A percentile compares a stretch with the other conserved stretches of the same genome.
Conservation (phyloP, 2,113 vertebrate species). For the Anthoscopus minutus region DNA sequence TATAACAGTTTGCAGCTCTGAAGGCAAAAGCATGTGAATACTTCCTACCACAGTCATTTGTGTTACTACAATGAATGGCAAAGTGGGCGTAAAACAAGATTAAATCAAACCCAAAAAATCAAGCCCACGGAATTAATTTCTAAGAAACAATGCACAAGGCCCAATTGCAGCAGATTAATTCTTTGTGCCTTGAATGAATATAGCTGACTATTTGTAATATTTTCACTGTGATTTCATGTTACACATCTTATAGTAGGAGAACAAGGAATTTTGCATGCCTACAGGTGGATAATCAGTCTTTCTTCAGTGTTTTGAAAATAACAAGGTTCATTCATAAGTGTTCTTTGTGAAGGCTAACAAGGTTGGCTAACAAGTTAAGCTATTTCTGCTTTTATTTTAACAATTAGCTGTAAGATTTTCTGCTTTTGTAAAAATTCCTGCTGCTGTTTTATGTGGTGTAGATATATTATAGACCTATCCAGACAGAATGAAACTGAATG, state of each 20-base stretch:
- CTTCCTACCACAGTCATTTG: slow-evolving; percentile 3
- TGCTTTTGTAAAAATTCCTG: background rate
- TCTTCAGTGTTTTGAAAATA: background rate
- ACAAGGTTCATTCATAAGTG: background rate
- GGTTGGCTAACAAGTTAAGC: background rate
- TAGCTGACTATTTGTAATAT: background rate
- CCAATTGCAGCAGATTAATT: background rate
- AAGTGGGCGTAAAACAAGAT: slow-evolving; percentile 35
- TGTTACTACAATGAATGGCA: slow-evolving; percentile 8
- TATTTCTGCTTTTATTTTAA: background rate
- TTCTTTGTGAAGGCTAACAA: background rate
- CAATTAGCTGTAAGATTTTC: background rate
- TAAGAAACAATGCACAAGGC: background rate
- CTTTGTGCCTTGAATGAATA: slow-evolving; percentile 6
- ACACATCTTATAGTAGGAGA: background rate
- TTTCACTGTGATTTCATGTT: background rate
- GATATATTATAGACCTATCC: background rate
- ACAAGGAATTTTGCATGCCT: background rate
- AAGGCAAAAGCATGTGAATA: background rate
- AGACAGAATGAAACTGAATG: background rate
- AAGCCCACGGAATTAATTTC: slow-evolving; percentile 21
- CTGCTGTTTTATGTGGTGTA: background rate
- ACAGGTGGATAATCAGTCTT: slow-evolving; percentile 20
- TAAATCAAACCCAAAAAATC: background rate
- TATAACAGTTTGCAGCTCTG: background rate